Base-by-base conservation (phyloP, 2,888 invertebrate species). In the Cephus spinipes region DNA sequence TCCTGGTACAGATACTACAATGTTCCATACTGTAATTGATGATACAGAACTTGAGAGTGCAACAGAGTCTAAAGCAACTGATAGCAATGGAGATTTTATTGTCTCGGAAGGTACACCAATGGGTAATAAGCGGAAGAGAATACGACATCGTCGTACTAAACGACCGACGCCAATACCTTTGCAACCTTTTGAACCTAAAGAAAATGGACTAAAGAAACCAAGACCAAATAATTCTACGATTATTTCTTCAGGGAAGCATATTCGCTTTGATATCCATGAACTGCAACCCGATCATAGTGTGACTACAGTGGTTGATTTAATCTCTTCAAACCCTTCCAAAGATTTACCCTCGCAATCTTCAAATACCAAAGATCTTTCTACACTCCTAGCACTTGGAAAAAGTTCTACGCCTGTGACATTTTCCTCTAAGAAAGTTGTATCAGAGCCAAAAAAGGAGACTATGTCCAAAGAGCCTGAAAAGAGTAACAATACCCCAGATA, bases 401-500 rank as follows among this genome's bases (percentile, higher is more conserved):
- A 86, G 83, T 76, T 86, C 88, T 1, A 86, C 86, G 0, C 89
- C 90, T 4, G 15, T 86, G 12, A 87, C 85, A 11, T 90, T 89
- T 79, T 12, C 73, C 0, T 83, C 79, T 33, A 81, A 79, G 15
- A 84, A 79, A 36, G 23, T 75, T 11, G 15, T 36, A 30, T n/a
- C 36, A 33, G 30, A 34, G 69, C 34, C 30, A 30, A 33, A 36
- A 12, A 40, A 32, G n/a, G 68, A 33, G 34, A 68, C n/a, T 35
- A 4, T 15, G 2, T 31, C 71, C 1, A 33, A 71, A 12, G 71
- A 71, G 6, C 12, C 2, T 71, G 71, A 31, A 33, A 71, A 33
- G 12, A 12, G 15, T 71, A 33, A 31, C 23, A 9, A 23, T 31
- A 31, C 32, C 12, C 3, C 71, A 23, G 12, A 71, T 30, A 33